Percentiles rank a stretch among this genome's conserved stretches.
phyloP scores from a whole-genome alignment of 2,888 invertebrate genomes.

The Sepiola atlantica region DNA sequence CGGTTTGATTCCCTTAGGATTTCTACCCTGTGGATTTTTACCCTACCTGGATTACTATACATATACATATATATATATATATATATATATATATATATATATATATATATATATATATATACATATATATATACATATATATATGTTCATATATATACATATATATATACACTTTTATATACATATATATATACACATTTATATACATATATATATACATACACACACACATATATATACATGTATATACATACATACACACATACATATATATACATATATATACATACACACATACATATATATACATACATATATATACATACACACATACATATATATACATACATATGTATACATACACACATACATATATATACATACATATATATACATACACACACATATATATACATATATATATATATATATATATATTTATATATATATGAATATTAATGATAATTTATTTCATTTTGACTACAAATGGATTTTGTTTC shows the following conservation, averaged over 20 bases:
- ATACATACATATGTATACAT: neutral
- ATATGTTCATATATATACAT: neutral
- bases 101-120: neutral
- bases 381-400: neutral
- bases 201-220: slow-evolving; percentile 32
- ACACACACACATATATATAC: neutral
- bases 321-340: neutral
- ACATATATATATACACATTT: neutral
- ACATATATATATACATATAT: too few species aligned
- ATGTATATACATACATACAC: neutral
- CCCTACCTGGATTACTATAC: too few species aligned
- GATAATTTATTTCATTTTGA: neutral
- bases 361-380: neutral
- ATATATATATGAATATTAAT: neutral
- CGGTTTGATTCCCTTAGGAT: too few species aligned
- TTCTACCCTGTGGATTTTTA: too few species aligned
- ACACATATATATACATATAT: too few species aligned
- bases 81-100: neutral
- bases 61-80: slow-evolving; percentile 4
- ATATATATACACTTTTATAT: neutral
- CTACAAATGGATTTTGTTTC: too few species aligned
- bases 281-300: neutral
- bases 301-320: neutral
- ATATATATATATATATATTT: neutral
- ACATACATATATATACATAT: neutral